phyloP scores from a whole-genome alignment of 2,888 invertebrate genomes.

The Caenorhabditis macrosperma region DNA sequence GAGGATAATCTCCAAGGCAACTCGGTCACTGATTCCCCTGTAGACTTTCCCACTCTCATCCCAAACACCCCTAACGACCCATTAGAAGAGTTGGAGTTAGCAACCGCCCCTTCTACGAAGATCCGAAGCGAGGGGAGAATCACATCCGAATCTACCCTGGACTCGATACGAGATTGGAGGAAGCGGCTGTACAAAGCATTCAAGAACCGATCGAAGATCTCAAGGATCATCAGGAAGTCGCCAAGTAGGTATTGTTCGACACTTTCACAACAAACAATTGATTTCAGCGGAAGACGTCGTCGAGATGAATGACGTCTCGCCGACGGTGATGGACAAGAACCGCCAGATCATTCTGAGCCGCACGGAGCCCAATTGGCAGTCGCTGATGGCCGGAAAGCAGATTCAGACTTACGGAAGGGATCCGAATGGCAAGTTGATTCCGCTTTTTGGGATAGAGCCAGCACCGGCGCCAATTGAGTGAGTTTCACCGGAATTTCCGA shows the following conservation, averaged over 20 bases:
- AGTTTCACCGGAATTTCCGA: not conserved
- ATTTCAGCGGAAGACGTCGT: slow-evolving; percentile 40
- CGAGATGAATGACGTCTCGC: slow-evolving; percentile 54
- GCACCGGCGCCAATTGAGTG: slow-evolving; percentile 32
- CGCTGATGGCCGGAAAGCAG: slow-evolving; percentile 28
- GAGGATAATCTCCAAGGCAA: slow-evolving; percentile 15
- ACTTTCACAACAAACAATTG: not conserved
- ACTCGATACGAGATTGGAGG: slow-evolving; percentile 72
- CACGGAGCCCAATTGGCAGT: slow-evolving; percentile 58
- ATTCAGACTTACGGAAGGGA: slow-evolving; percentile 61
- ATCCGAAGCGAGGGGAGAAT: slow-evolving; percentile 51
- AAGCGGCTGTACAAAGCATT: slow-evolving; percentile 73
- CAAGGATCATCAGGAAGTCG: slow-evolving; percentile 44
- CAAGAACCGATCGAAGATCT: slow-evolving; percentile 57
- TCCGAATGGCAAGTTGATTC: slow-evolving; percentile 53
- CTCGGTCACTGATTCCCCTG: slow-evolving; percentile 21
- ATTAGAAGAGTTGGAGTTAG: slow-evolving; percentile 9
- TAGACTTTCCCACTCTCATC: slow-evolving; percentile 38
- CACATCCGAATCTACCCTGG: slow-evolving; percentile 36
- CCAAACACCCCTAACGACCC: slow-evolving; percentile 20
- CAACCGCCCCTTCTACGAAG: slow-evolving; percentile 30
- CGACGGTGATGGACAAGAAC: slow-evolving; percentile 62
- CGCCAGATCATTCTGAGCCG: slow-evolving; percentile 60
- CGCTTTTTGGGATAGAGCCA: slow-evolving; percentile 40
- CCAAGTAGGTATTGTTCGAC: slow-evolving; percentile 11